phyloP scores from a whole-genome alignment of 2,797 vertebrate species.

The Halcyon chelicuti region DNA sequence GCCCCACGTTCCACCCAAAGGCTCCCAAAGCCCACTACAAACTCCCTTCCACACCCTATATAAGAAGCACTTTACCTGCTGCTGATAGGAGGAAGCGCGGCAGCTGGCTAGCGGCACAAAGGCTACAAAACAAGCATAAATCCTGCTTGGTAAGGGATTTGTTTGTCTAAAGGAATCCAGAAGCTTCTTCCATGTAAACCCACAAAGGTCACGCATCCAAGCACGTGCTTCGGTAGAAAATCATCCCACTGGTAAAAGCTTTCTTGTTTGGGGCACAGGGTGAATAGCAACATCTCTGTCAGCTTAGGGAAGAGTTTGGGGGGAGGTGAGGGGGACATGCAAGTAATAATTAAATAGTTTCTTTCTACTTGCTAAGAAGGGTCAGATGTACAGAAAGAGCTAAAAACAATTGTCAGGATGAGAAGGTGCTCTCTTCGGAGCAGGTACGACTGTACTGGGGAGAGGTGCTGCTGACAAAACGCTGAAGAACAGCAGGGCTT shows the following conservation, averaged over 20 bases:
- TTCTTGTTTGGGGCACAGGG: background rate
- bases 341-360: background rate
- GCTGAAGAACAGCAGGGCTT: no score
- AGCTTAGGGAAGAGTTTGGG: background rate
- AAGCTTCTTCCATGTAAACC: constrained; percentile 48
- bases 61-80: constrained; percentile 19
- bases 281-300: background rate
- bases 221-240: constrained; percentile 40
- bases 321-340: background rate
- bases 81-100: background rate
- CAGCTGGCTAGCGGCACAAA: background rate
- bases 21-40: background rate
- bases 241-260: constrained; percentile 14
- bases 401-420: background rate
- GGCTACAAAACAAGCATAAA: background rate
- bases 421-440: no score
- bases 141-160: constrained; percentile 14
- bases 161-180: constrained; percentile 15
- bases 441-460: no score
- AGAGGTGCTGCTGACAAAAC: background rate
- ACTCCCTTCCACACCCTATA: background rate
- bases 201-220: constrained; percentile 18
- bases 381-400: background rate
- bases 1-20: rapidly evolving
- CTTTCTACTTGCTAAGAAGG: background rate